phyloP scores from a whole-genome alignment of 1,140 invertebrate species.

The Hylaeus volcanicus region DNA sequence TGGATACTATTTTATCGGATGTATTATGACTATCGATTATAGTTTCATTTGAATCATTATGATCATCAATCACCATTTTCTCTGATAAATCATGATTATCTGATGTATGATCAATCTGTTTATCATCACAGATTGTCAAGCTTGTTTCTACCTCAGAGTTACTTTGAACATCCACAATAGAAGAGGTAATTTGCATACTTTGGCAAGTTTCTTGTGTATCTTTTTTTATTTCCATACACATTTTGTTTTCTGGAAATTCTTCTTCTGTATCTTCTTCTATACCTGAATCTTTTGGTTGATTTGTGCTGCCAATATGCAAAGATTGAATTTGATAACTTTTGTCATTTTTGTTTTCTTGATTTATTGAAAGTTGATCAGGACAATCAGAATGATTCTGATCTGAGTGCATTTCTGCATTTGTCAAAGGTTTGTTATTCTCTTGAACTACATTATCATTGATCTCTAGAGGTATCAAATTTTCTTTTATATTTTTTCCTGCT shows the following conservation, averaged over 20 bases:
- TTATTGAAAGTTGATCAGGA: background rate
- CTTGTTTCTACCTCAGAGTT: background rate
- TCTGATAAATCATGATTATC: too few species aligned
- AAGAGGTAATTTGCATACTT: background rate
- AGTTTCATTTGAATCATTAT: too few species aligned
- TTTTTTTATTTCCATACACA: background rate
- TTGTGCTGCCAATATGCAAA: background rate
- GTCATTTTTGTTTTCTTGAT: background rate
- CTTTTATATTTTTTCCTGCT: background rate
- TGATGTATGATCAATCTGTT: too few species aligned
- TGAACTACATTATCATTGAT: background rate
- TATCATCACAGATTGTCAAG: background rate
- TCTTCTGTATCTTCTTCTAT: conserved; percentile 39
- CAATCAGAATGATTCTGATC: background rate
- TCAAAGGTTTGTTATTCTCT: background rate
- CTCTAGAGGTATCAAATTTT: background rate
- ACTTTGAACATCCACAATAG: background rate
- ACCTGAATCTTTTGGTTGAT: conserved; percentile 34
- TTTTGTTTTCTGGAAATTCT: background rate
- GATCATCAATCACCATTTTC: background rate
- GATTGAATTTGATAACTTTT: background rate
- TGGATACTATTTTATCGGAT: too few species aligned
- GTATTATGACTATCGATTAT: too few species aligned
- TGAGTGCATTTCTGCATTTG: background rate
- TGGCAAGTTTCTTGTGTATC: background rate